phyloP scores from a whole-genome alignment of 1,140 invertebrate genomes.

The Megalopta genalis region DNA sequence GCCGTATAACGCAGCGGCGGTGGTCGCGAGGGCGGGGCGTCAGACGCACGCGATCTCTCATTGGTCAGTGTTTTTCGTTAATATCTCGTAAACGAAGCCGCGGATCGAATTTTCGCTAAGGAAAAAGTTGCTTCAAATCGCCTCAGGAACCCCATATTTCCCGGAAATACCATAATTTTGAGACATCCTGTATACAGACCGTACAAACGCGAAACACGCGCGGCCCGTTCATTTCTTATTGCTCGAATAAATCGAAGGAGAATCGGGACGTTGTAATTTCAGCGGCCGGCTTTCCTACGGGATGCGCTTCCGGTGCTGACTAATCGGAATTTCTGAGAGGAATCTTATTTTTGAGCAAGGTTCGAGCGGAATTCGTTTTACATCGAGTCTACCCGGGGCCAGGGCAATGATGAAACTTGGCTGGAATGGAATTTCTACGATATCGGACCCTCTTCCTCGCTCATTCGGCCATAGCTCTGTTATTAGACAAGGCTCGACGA shows the following conservation, averaged over 20 bases:
- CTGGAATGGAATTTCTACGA: conserved; percentile 42
- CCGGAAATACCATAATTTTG: too few relatives aligned
- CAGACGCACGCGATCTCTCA: too few relatives aligned
- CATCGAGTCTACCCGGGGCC: conserved; percentile 11
- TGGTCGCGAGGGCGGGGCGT: too few relatives aligned
- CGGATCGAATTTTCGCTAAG: too few relatives aligned
- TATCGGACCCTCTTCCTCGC: conserved; percentile 11
- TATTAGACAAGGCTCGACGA: background rate
- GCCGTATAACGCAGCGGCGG: too few relatives aligned
- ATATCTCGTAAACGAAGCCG: too few relatives aligned
- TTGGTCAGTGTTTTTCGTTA: too few relatives aligned
- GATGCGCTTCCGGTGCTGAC: background rate
- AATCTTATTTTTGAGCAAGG: conserved; percentile 19
- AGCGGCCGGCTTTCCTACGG: background rate
- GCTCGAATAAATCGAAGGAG: conserved; percentile 1
- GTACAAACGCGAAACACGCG: too few relatives aligned
- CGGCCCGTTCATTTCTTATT: background rate
- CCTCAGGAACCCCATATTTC: too few relatives aligned
- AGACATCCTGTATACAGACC: too few relatives aligned
- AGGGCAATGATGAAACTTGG: conserved; percentile 38
- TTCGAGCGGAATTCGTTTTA: conserved; percentile 42
- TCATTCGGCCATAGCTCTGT: background rate
- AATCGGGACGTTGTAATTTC: conserved; percentile 9
- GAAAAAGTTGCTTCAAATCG: too few relatives aligned
- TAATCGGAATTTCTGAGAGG: conserved; percentile 44